Base-by-base conservation (phyloP, 2,888 invertebrate species). In the Elegia similella region DNA sequence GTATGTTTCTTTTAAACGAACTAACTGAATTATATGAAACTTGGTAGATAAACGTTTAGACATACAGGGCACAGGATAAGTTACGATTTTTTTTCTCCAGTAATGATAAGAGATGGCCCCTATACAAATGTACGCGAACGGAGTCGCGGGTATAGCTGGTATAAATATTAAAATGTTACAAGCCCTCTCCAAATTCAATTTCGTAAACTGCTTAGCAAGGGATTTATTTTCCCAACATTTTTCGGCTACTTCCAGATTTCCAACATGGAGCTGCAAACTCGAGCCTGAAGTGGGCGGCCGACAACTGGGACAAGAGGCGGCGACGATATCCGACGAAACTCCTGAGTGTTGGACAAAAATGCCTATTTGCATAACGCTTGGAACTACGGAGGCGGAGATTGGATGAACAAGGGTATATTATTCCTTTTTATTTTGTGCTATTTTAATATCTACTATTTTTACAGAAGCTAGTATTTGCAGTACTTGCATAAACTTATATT, bases 251-350 rank as follows among this genome's bases (percentile, higher is more conserved):
- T 74, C 67, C 72, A 70, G 68, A 72, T 72, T 74, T 74, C 67
- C 72, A 70, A 67, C 72, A 73, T 71, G 64, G 70, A 70, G 70
- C 67, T 64, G 63, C 63, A 55, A 64, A 56, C 72, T 77, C 55
- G 57, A 63, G 56, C 58, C 29, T 70, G 62, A 67, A 75, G 76
- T 68, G 73, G 73, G 59, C 43, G 70, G 61, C 70, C 62, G 57
- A 72, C 75, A 78, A 76, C 66, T 67, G 59, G 78, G 78, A 72
- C 79, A 77, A 80, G 81, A 64, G 69, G 57, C 60, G 67, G 67
- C 66, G 70, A 70, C 68, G 64, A 71, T 72, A 65, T 68, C 52
- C 56, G 61, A 64, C 64, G 61, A 63, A 73, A 78, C 65, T 67
- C 70, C 67, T 70, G 75, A 70, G 60, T 70, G 67, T 69, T 57